These are phyloP conservation scores for Gymnocheta viridis DNA, from an alignment of 2,888 invertebrate genomes.

Conservation along the genomic window DNA sequence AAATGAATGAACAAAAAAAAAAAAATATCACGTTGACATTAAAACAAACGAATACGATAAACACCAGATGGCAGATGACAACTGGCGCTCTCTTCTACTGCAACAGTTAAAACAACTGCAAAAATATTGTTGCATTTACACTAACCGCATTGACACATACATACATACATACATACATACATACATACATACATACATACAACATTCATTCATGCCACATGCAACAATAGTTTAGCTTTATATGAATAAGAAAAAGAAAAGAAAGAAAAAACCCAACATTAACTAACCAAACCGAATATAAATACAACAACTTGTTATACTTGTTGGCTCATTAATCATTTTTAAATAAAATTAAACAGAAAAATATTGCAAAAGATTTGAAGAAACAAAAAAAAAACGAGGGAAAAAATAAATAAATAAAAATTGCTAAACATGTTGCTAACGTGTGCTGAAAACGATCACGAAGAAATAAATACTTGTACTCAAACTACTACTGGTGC, in stretches of 20 bases:
- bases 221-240: conserved; percentile 31
- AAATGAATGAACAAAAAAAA: conserved; percentile 11
- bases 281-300: conserved; percentile 32
- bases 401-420: conserved; percentile 20
- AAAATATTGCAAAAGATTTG: conserved; percentile 19
- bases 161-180: background rate
- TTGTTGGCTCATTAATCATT: conserved; percentile 65
- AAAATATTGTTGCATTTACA: conserved; percentile 22
- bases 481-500: background rate
- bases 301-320: conserved; percentile 61
- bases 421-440: conserved; percentile 49
- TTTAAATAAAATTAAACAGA: conserved; percentile 47
- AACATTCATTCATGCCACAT: conserved; percentile 50
- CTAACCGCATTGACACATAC: background rate
- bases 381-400: background rate
- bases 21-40: conserved; percentile 32
- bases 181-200: background rate
- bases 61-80: conserved; percentile 60
- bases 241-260: background rate
- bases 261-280: conserved; percentile 15
- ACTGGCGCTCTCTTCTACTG: conserved; percentile 57
- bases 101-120: conserved; percentile 48
- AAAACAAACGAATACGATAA: conserved; percentile 42
- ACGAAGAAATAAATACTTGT: conserved; percentile 37
- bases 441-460: conserved; percentile 62